Evolutionary conservation across 2,888 invertebrate genomes (phyloP).

Genomic region (Philereme vetulata): DNA sequence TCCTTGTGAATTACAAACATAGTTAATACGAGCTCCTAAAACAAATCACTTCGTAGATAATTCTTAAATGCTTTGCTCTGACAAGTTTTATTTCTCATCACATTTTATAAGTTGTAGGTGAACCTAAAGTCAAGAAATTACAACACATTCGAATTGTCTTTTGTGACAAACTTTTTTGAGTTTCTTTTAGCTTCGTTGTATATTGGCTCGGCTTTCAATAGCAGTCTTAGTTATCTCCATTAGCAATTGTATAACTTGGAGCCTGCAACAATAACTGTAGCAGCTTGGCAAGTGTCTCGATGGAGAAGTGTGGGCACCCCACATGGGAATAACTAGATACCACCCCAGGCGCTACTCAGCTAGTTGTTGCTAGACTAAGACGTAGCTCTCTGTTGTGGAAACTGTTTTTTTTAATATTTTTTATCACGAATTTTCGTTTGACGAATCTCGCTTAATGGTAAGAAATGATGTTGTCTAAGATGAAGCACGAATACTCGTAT

Average conservation of each 20-base stretch:
- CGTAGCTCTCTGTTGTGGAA: neutral
- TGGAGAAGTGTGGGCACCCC: conserved; percentile 49
- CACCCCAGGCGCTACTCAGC: conserved; percentile 11
- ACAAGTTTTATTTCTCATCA: neutral
- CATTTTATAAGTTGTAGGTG: too few relatives aligned
- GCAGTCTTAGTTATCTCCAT: neutral
- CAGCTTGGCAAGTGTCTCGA: conserved; percentile 43
- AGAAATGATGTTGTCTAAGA: too few relatives aligned
- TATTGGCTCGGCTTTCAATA: neutral
- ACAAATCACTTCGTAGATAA: neutral
- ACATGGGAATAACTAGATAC: conserved; percentile 40
- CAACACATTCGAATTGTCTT: too few relatives aligned
- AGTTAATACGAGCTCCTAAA: neutral
- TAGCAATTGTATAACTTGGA: conserved; percentile 1
- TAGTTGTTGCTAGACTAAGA: neutral
- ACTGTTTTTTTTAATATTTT: too few relatives aligned
- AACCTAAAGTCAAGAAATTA: too few relatives aligned
- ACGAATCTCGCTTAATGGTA: too few relatives aligned
- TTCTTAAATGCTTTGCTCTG: conserved; percentile 5
- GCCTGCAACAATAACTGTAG: conserved; percentile 14
- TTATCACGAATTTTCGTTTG: too few relatives aligned
- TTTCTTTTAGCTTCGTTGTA: too few relatives aligned
- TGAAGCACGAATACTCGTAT: too few relatives aligned
- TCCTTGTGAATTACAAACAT: neutral
- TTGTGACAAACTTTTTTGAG: too few relatives aligned